Evolutionary conservation across 2,797 vertebrate species (phyloP).

Genomic region (Chromobotia macracanthus): DNA sequence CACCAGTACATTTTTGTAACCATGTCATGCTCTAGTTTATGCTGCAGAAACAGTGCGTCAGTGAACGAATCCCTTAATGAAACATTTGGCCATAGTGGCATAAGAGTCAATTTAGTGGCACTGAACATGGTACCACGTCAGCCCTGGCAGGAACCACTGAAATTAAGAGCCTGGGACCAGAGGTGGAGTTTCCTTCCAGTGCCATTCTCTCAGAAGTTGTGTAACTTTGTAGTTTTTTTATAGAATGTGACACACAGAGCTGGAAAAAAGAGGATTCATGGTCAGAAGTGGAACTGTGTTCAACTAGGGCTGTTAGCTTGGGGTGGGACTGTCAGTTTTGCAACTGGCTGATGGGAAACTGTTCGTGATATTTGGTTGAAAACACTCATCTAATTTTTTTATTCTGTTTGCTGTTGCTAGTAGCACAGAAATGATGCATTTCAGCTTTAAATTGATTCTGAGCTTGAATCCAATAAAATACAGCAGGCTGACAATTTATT

Average conservation of each 20-base stretch:
- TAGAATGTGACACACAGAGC: slow-evolving; percentile 50
- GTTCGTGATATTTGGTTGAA: no score
- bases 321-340: no score
- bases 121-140: slow-evolving; percentile 16
- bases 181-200: slow-evolving; percentile 23
- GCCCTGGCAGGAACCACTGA: slow-evolving; percentile 9
- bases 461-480: no score
- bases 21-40: slow-evolving; percentile 16
- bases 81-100: slow-evolving; percentile 45
- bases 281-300: background rate
- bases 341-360: no score
- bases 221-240: slow-evolving; percentile 50
- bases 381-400: no score
- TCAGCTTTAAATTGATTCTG: no score
- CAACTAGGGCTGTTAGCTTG: no score
- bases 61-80: slow-evolving; percentile 41
- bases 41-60: slow-evolving; percentile 23
- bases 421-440: no score
- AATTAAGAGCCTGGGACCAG: slow-evolving; percentile 14
- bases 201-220: slow-evolving; percentile 10
- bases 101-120: slow-evolving; percentile 39
- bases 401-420: no score
- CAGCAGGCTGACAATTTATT: no score
- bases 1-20: background rate
- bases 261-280: slow-evolving; percentile 30